Evolutionary conservation across 2,888 invertebrate genomes (phyloP), one percentile per base, ranked within the genome.

Genomic region (Xylophagus ater): DNA sequence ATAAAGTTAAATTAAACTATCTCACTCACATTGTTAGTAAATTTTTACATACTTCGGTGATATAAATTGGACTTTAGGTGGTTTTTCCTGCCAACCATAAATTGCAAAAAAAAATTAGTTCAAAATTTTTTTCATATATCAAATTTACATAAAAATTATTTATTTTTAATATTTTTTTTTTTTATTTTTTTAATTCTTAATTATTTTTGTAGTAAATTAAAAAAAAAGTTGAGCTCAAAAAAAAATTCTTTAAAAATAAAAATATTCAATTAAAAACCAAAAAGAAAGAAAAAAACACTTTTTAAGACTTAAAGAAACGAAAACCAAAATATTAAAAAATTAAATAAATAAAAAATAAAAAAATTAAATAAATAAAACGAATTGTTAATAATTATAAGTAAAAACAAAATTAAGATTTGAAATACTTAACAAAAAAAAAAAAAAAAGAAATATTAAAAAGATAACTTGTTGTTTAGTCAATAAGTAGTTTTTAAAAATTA

Each of bases 381-480:
- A 32, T 32, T 32, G 33, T 38, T 38, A 32, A 38, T 32, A 12
- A 26, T 24, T 38, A 32, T 38, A n/a, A 13, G 23, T 23, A 34
- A 20, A 23, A 34, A 20, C 20, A 24, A 9, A 24, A 14, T 25
- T 23, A 25, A 34, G 12, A 23, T 26, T 26, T 32, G 15, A 6
- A 21, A 34, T 8, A 29, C 19, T 26, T 15, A 7, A 25, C 17
- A 17, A 31, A 21, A 14, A 37, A 15, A 5, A 15, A n/a, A 24
- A 37, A 31, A 31, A 31, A 17, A 32, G 12, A 24, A n/a, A 4
- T 8, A 32, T 18, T 32, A 15, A 37, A 37, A 37, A 24, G 12
- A 35, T 7, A 15, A 33, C 31, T 38, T 38, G 38, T 38, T 38
- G 38, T 38, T 38, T 38, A 38, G 38, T 38, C 31, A 38, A 38